A percentile compares a stretch with the other conserved stretches of the same genome.
Evolutionary conservation across 2,888 invertebrate genomes (phyloP).

Genomic region (Ditula angustiorana): DNA sequence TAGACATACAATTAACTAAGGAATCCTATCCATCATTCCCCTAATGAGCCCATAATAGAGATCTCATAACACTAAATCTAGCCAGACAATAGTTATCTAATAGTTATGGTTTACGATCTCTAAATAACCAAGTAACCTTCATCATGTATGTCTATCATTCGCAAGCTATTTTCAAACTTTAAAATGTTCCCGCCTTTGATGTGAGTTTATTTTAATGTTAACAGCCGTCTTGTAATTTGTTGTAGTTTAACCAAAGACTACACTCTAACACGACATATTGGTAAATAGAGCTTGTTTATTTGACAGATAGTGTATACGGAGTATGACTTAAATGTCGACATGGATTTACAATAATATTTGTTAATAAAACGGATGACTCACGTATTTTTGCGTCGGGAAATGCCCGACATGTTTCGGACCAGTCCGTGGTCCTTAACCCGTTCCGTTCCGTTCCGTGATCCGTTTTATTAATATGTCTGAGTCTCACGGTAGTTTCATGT

Average conservation of each 20-base stretch:
- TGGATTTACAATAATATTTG: too few species aligned
- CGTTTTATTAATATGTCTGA: too few species aligned
- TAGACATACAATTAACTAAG: not conserved
- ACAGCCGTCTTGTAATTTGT: not conserved
- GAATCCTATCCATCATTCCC: not conserved
- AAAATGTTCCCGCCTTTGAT: slow-evolving; percentile 6
- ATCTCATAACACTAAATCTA: slow-evolving; percentile 2
- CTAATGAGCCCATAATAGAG: not conserved
- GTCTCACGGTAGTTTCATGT: too few species aligned
- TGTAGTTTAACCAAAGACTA: not conserved
- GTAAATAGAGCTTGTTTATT: not conserved
- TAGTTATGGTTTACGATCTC: not conserved
- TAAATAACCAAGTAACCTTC: slow-evolving; percentile 3
- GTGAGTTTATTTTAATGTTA: slow-evolving; percentile 5
- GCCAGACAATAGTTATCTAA: slow-evolving; percentile 1
- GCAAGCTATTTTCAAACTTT: not conserved
- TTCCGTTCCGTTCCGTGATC: too few species aligned
- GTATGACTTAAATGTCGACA: too few species aligned
- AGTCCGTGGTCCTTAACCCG: too few species aligned
- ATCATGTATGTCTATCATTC: slow-evolving; percentile 10
- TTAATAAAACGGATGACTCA: too few species aligned
- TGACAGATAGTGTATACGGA: not conserved
- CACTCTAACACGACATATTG: not conserved
- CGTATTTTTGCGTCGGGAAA: too few species aligned
- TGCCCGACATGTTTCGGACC: too few species aligned